Percentiles rank a stretch among this genome's conserved stretches.
These are phyloP conservation scores for Eubucco bourcierii DNA, from an alignment of 2,113 vertebrate genomes.

Conservation along the genomic window DNA sequence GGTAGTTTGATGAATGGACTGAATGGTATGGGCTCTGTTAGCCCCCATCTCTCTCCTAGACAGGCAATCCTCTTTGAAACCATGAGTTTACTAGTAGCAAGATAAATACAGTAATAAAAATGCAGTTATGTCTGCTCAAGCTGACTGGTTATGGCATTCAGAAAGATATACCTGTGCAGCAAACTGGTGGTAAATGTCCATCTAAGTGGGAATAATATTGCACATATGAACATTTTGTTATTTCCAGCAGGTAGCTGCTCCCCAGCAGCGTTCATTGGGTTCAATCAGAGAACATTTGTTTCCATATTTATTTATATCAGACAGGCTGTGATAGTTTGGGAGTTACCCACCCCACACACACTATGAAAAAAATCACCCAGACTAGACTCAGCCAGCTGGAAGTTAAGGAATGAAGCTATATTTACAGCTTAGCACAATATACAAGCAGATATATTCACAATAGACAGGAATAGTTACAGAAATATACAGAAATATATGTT, in stretches of 20 bases:
- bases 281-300: background rate
- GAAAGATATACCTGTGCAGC: background rate
- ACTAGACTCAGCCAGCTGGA: too few species aligned
- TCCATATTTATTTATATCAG: background rate
- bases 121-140: background rate
- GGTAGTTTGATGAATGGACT: background rate
- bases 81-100: background rate
- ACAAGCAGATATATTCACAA: too few species aligned
- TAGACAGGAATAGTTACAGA: too few species aligned
- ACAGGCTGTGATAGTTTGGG: too few species aligned
- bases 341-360: too few species aligned
- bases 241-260: background rate
- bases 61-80: background rate
- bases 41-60: background rate
- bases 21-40: background rate
- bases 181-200: background rate
- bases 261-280: background rate
- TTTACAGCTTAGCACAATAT: too few species aligned
- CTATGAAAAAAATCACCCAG: too few species aligned
- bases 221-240: background rate
- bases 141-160: background rate
- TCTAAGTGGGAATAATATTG: background rate
- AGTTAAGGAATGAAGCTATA: too few species aligned
- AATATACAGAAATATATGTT: too few species aligned
- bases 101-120: background rate